These are phyloP conservation scores for Hexactinellida sp. DNA, from an alignment of 37 sponge, comb jelly and placozoan genomes.

Conservation along the genomic window DNA sequence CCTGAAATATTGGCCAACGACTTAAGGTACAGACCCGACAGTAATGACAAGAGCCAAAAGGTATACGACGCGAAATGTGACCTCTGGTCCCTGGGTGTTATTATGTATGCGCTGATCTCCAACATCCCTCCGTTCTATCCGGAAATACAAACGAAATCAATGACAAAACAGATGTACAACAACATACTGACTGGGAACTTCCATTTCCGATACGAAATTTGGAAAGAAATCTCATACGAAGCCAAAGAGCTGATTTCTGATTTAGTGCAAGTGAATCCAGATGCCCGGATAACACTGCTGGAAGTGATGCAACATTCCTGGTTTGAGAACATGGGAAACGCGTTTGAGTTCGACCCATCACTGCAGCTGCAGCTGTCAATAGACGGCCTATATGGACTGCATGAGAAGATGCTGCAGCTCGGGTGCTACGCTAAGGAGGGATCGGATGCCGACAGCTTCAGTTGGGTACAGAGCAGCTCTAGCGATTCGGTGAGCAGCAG, in stretches of 20 bases:
- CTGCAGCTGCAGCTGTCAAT: neutral
- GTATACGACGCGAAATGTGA: conserved; percentile 57
- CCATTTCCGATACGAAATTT: neutral
- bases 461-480: neutral
- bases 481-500: neutral
- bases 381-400: neutral
- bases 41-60: neutral
- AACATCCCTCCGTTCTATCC: neutral
- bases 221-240: neutral
- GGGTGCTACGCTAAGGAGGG: neutral
- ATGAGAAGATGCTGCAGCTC: neutral
- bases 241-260: neutral
- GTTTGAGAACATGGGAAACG: neutral
- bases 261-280: conserved; percentile 4
- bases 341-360: neutral
- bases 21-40: conserved; percentile 46
- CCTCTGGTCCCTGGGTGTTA: conserved; percentile 93
- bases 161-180: conserved; percentile 3
- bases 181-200: neutral
- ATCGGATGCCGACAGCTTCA: neutral
- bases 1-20: conserved; percentile 81
- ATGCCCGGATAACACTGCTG: neutral
- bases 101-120: conserved; percentile 60
- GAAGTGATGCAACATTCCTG: neutral
- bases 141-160: neutral